These are phyloP conservation scores for Spea bombifrons DNA, from an alignment of 2,113 vertebrate species.

Conservation along the genomic window DNA sequence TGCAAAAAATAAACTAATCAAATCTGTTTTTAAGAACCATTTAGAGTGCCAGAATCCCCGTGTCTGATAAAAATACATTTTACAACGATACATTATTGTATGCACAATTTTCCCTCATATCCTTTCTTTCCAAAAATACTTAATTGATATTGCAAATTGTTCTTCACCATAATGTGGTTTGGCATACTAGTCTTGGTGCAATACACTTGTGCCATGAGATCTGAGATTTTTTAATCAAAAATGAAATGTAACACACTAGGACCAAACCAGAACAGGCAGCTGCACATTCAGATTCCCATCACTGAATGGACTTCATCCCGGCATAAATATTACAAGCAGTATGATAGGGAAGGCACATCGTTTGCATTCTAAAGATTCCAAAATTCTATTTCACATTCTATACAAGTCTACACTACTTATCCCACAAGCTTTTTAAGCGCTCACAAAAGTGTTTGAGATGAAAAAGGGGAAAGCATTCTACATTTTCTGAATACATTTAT, in stretches of 20 bases:
- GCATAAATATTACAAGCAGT: not conserved
- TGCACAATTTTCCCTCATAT: no score
- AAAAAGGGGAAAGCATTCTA: no score
- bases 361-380: not conserved
- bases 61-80: no score
- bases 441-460: not conserved
- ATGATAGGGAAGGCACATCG: not conserved
- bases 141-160: not conserved
- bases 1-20: no score
- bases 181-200: not conserved
- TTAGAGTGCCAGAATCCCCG: no score
- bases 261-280: not conserved
- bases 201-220: not conserved
- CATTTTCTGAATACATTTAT: no score
- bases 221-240: not conserved
- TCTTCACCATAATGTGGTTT: not conserved
- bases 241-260: not conserved
- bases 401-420: not conserved
- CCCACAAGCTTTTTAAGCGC: not conserved
- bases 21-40: no score
- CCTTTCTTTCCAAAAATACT: no score
- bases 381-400: not conserved
- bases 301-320: not conserved
- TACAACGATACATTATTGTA: no score
- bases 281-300: not conserved